Evolutionary conservation across 2,113 vertebrate species (phyloP).

Genomic region (Burhinus oedicnemus): DNA sequence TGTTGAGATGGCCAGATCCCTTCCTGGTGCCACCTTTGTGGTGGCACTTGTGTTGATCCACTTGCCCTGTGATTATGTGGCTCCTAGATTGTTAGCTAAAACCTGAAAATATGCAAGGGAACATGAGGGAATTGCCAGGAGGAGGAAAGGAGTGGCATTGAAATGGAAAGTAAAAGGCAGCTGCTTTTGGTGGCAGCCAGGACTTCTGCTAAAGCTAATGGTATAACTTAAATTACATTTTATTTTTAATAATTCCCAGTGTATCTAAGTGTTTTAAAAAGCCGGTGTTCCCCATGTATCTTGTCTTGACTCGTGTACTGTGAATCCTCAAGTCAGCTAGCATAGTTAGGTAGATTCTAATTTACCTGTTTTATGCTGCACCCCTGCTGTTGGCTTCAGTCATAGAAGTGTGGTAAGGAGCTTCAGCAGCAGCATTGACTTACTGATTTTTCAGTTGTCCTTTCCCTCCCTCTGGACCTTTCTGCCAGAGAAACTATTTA

Average conservation of each 20-base stretch:
- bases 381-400: neutral
- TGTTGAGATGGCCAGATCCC: neutral
- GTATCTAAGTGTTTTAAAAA: neutral
- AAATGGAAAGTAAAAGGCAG: neutral
- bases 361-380: neutral
- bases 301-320: neutral
- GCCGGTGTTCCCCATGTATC: neutral
- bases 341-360: neutral
- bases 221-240: neutral
- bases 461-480: neutral
- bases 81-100: neutral
- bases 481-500: neutral
- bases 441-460: neutral
- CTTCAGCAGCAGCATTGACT: neutral
- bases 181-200: neutral
- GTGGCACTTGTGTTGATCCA: neutral
- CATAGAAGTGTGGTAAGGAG: neutral
- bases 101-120: neutral
- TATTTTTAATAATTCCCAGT: neutral
- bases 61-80: neutral
- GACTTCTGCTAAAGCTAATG: neutral
- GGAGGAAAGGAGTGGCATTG: neutral
- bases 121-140: neutral
- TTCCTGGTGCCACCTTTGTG: neutral
- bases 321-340: neutral